These are phyloP conservation scores for Cryptocephalus primarius DNA, from an alignment of 2,888 invertebrate species.

Conservation along the genomic window DNA sequence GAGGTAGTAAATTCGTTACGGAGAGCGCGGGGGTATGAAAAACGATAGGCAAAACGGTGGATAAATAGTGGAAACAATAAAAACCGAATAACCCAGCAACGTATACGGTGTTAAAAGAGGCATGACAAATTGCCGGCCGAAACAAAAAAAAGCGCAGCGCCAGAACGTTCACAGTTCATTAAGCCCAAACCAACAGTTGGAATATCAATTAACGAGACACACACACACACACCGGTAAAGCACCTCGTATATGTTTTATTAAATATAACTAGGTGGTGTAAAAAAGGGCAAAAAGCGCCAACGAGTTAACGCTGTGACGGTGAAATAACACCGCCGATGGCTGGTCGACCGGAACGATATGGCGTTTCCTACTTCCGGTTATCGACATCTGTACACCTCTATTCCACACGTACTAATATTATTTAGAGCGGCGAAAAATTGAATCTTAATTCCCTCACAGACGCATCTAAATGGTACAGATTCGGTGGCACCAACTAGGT, in stretches of 20 bases:
- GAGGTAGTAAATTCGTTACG: too few species aligned
- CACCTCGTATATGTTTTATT: conserved; percentile 25
- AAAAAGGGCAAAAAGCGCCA: conserved; percentile 17
- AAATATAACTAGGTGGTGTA: conserved; percentile 22
- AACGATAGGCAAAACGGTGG: too few species aligned
- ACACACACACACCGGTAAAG: conserved; percentile 12
- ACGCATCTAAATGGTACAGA: too few species aligned
- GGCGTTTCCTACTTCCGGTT: conserved; percentile 26
- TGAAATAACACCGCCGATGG: conserved; percentile 17
- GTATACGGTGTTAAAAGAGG: neutral
- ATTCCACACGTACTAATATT: too few species aligned
- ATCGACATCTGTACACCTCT: conserved; percentile 21
- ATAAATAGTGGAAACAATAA: too few species aligned
- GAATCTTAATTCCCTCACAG: neutral
- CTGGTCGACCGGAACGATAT: conserved; percentile 20
- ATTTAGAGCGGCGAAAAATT: too few species aligned
- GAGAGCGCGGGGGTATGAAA: too few species aligned
- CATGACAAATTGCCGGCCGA: neutral
- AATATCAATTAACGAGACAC: conserved; percentile 22
- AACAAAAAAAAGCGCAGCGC: neutral
- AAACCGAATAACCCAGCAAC: neutral
- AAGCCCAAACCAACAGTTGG: conserved; percentile 25
- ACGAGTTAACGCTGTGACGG: conserved; percentile 20
- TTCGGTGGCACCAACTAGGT: too few species aligned
- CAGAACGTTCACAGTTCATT: conserved; percentile 24